phyloP scores from a whole-genome alignment of 2,888 invertebrate species.

The Caenorhabditis imperialis region DNA sequence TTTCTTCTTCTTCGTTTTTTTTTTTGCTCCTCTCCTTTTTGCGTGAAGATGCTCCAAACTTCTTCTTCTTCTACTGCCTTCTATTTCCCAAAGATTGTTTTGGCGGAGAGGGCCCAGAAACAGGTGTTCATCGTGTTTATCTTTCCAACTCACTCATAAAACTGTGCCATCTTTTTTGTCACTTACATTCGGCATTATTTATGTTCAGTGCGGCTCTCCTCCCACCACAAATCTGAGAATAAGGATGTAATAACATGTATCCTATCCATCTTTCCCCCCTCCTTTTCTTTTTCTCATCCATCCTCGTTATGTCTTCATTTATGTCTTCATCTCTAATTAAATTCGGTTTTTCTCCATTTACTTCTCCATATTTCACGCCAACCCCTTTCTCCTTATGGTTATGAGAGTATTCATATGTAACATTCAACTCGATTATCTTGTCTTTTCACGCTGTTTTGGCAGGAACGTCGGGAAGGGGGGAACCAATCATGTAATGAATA shows the following conservation, averaged over 20 bases:
- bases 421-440: too few species aligned
- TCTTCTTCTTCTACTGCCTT: conserved; percentile 9
- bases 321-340: conserved; percentile 41
- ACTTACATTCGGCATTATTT: conserved; percentile 3
- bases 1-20: conserved; percentile 26
- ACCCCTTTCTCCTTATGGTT: too few species aligned
- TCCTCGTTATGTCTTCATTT: conserved; percentile 33
- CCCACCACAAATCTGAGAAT: conserved; percentile 10
- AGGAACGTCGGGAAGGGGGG: too few species aligned
- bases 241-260: conserved; percentile 45
- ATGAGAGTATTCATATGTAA: too few species aligned
- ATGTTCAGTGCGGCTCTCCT: background rate
- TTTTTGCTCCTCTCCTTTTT: conserved; percentile 28
- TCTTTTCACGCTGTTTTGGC: too few species aligned
- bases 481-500: too few species aligned
- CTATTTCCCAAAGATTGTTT: conserved; percentile 17
- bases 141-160: conserved; percentile 38
- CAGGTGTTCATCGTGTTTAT: conserved; percentile 55
- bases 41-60: conserved; percentile 13
- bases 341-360: conserved; percentile 13
- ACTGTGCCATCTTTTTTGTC: conserved; percentile 28
- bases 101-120: conserved; percentile 27
- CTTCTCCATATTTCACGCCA: too few species aligned
- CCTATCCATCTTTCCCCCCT: conserved; percentile 8
- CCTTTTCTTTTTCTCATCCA: conserved; percentile 7